Base-by-base conservation (phyloP, 2,888 invertebrate genomes). In the Empis stercorea region DNA sequence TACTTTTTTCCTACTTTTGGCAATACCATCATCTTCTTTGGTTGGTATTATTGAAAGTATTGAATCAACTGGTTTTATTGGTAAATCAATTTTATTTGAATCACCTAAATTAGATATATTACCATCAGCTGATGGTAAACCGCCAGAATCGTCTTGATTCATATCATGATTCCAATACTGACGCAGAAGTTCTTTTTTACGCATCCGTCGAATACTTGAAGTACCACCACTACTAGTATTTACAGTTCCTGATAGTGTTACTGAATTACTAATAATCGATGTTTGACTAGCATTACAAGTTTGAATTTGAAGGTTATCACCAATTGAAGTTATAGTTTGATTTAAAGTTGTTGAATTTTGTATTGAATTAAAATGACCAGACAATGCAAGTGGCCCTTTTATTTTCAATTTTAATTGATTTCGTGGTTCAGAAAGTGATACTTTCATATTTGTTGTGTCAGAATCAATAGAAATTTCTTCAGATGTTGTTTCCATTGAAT, bases 401-500 rank as follows among this genome's bases (percentile, higher is more conserved):
- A 91, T 91, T 68, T 92, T 92, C 0, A 92, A 81, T 64, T 91
- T 91, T 5, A 92, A 71, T 61, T 89, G 89, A 66, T 88, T 88
- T 30, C 88, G 74, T 0, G 87, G 84, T 66, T 88, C 87, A 1
- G 81, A 80, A 2, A 87, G 69, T 2, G 85, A 82, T 1, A 84
- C 83, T 61, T 86, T 86, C 4, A 80, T 80, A 48, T 73, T 73
- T 2, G 71, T 66, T n/a, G 66, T 67, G 47, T 70, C 69, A 1
- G 68, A 66, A 50, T 71, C 71, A 17, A 71, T 67, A 14, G 71
- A 68, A 7, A 67, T 66, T 46, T 70, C 71, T 39, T 70, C 65
- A 1, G 71, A 68, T 37, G 72, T 71, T 38, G 61, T 70, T 52
- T 68, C 69, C 57, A 68, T 57, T 0, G 68, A 67, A 10, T 62